Evolutionary conservation across 2,888 invertebrate genomes (phyloP), one percentile per base, ranked within the genome.

Genomic region (Tachina lurida): DNA sequence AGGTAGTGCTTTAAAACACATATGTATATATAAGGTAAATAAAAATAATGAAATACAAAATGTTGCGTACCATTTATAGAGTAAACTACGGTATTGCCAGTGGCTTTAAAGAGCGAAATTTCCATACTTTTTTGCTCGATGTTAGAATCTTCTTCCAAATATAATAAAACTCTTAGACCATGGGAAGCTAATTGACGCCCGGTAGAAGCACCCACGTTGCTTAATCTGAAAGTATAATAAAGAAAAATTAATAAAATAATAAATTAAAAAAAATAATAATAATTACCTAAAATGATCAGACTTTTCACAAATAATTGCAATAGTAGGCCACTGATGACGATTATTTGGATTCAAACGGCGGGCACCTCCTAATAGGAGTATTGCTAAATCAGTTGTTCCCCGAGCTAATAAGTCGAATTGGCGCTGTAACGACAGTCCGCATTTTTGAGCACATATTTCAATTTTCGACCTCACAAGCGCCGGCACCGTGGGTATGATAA

Each of bases 301-400:
- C 68, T 95, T 95, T 88, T 95, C 95, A 89, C 95, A 95, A 83
- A 97, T 94, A 85, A 96, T 95, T 77, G 96, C 96, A 68, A 97
- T 96, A 65, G 95, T 95, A 76, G 98, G 98, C 94, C 95, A 95
- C 93, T 98, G 98, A 93, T 98, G 98, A 86, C 95, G 95, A 93
- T 98, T 98, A 89, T 96, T 95, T 63, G 97, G 96, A 91, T 96
- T 97, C 79, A 98, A 94, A 75, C 97, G 94, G 89, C 97, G 96
- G 52, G 95, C 96, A 73, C 98, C 98, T 56, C 98, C 98, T 81
- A 97, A 93, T 73, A 98, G 93, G 88, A 96, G 96, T 13, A 97
- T 94, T 85, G 96, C 96, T 93, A 98, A 96, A 93, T 98, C 98
- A 78, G 96, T 95, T 43, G 96, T 95, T 60, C 97, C 97, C 87